These are phyloP conservation scores for Sphecodes monilicornis DNA, from an alignment of 2,888 invertebrate genomes.

Conservation along the genomic window DNA sequence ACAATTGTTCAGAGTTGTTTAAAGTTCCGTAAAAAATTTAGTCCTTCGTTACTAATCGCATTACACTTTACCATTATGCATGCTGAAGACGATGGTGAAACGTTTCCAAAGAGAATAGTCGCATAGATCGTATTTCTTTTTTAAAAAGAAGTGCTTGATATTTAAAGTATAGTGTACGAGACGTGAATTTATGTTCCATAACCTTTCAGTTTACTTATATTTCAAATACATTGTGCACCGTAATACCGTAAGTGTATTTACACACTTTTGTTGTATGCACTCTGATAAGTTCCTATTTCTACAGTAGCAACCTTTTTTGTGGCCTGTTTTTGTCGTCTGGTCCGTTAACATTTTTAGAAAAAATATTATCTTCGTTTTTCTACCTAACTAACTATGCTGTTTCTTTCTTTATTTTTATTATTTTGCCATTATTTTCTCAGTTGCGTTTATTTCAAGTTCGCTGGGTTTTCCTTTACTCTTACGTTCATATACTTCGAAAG, in stretches of 20 bases:
- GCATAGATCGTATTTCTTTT: slow-evolving; percentile 14
- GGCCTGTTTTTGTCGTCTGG: slow-evolving; percentile 64
- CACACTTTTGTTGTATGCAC: neutral
- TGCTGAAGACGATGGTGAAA: no score
- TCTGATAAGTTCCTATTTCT: slow-evolving; percentile 27
- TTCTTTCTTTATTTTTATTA: slow-evolving; percentile 41
- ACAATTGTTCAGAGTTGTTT: no score
- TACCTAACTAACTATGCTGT: slow-evolving; percentile 61
- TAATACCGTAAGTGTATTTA: no score
- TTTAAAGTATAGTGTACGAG: no score
- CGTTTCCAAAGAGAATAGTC: no score
- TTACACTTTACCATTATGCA: no score
- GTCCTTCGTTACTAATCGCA: no score
- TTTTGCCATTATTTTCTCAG: slow-evolving; percentile 31
- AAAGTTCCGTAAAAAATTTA: no score
- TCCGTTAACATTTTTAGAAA: slow-evolving; percentile 72
- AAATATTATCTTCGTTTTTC: slow-evolving; percentile 61
- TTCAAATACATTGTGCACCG: no score
- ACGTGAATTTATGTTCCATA: slow-evolving; percentile 5
- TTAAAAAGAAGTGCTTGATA: slow-evolving; percentile 30
- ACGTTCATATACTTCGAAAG: no score
- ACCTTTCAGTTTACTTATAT: neutral
- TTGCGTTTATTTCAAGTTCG: neutral
- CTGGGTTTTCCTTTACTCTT: no score
- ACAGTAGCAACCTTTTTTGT: slow-evolving; percentile 30